These are phyloP conservation scores for Tetragnatha montana DNA, from an alignment of 2,888 invertebrate genomes.

Conservation along the genomic window DNA sequence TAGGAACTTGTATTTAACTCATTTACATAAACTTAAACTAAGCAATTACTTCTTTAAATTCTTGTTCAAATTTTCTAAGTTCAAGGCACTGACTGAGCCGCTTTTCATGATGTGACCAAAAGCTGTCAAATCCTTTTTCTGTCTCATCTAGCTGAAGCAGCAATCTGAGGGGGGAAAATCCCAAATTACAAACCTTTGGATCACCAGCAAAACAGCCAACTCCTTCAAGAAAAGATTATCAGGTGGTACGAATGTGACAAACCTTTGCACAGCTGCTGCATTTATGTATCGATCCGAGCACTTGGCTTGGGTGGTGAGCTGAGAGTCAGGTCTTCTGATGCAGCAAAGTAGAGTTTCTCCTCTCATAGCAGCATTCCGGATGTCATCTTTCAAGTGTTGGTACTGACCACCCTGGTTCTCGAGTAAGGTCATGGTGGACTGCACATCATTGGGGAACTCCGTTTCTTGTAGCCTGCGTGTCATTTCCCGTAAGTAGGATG, in stretches of 20 bases:
- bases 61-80: conserved; percentile 94
- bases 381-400: conserved; percentile 87
- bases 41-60: conserved; percentile 80
- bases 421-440: conserved; percentile 90
- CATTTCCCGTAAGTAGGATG: conserved; percentile 88
- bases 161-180: conserved; percentile 61
- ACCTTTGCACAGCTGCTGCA: conserved; percentile 94
- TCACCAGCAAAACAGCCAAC: too few relatives aligned
- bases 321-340: conserved; percentile 76
- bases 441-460: conserved; percentile 95
- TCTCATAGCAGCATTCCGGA: conserved; percentile 89
- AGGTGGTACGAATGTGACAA: too few relatives aligned
- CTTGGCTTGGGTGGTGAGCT: conserved; percentile 73
- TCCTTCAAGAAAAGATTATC: too few relatives aligned
- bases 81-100: conserved; percentile 89
- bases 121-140: conserved; percentile 93
- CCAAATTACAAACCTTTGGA: not conserved
- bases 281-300: conserved; percentile 80
- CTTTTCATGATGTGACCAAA: conserved; percentile 94
- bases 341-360: conserved; percentile 88
- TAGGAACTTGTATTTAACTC: too few relatives aligned
- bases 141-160: conserved; percentile 95
- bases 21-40: not conserved
- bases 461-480: conserved; percentile 91
- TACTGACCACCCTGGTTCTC: conserved; percentile 85